Percentiles rank a stretch among this genome's conserved stretches.
phyloP scores from a whole-genome alignment of 2,113 vertebrate genomes.

The Nothocercus nigrocapillus region DNA sequence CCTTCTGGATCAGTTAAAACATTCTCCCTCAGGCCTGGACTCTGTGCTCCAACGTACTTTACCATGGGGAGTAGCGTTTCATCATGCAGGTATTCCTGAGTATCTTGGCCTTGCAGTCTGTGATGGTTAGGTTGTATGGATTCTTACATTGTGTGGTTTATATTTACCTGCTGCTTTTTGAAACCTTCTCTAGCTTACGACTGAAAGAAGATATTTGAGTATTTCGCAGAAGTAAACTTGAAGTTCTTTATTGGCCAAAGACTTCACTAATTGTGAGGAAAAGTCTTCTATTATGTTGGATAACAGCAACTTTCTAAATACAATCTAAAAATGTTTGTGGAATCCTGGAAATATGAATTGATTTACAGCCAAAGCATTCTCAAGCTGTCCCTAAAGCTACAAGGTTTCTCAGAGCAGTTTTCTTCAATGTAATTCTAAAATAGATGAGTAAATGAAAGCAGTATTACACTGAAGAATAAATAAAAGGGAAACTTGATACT shows the following conservation, averaged over 20 bases:
- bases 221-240: neutral
- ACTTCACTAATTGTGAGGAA: neutral
- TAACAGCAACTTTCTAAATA: neutral
- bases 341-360: neutral
- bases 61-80: constrained; percentile 94
- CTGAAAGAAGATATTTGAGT: neutral
- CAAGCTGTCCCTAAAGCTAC: neutral
- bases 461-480: neutral
- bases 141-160: neutral
- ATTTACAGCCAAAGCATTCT: neutral
- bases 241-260: neutral
- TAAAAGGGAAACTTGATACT: neutral
- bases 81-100: constrained; percentile 91
- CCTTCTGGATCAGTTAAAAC: constrained; percentile 88
- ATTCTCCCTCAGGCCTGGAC: constrained; percentile 88
- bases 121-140: neutral
- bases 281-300: neutral
- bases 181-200: neutral
- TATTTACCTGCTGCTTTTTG: neutral
- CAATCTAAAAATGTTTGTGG: neutral
- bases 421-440: neutral
- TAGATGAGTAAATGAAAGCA: neutral
- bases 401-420: neutral
- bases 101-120: neutral
- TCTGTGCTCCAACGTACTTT: constrained; percentile 88